These are phyloP conservation scores for Catocala sponsa DNA, from an alignment of 2,888 invertebrate species.

Conservation along the genomic window DNA sequence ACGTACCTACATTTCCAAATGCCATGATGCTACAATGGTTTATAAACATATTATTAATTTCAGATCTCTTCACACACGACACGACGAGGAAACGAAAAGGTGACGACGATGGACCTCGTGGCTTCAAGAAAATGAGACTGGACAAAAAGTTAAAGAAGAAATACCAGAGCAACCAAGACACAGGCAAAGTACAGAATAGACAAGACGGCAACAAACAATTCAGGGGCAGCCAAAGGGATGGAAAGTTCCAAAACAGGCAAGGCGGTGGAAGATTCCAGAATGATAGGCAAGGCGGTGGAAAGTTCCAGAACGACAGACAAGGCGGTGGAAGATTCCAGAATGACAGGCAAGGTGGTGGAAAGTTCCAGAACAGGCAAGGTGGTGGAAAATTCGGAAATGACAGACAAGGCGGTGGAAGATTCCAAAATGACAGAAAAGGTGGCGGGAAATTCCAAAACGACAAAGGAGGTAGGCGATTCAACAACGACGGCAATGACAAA, in stretches of 20 bases:
- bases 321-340: conserved; percentile 52
- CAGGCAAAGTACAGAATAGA: conserved; percentile 43
- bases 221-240: conserved; percentile 29
- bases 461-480: conserved; percentile 52
- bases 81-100: conserved; percentile 72
- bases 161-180: conserved; percentile 64
- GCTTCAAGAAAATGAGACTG: conserved; percentile 81
- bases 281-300: conserved; percentile 35
- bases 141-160: conserved; percentile 79
- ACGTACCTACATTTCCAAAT: no score
- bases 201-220: conserved; percentile 20
- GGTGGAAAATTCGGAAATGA: conserved; percentile 45
- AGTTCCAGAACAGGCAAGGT: conserved; percentile 49
- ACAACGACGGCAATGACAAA: conserved; percentile 47
- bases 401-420: conserved; percentile 39
- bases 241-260: conserved; percentile 54
- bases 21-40: no score
- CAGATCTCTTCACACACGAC: conserved; percentile 77
- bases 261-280: conserved; percentile 56
- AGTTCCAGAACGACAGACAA: conserved; percentile 42
- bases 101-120: conserved; percentile 71
- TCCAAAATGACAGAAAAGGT: conserved; percentile 31
- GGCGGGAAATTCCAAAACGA: conserved; percentile 50
- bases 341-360: conserved; percentile 46
- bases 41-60: no score